Evolutionary conservation across 2,113 vertebrate genomes (phyloP), one percentile per base, ranked within the genome.

Genomic region (Calyptomena viridis): DNA sequence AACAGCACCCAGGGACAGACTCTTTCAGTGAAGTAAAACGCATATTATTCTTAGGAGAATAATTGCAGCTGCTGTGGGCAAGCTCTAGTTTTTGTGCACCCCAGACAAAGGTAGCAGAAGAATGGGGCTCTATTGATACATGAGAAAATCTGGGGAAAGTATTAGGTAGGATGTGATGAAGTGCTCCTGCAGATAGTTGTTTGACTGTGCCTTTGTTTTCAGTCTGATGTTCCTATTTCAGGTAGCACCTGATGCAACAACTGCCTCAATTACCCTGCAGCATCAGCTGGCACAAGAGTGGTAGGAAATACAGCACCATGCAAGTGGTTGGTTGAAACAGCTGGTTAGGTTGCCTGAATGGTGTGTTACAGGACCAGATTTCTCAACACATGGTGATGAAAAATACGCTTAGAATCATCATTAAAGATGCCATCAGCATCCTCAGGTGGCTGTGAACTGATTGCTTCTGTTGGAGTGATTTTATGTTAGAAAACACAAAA

Each of bases 11-110:
- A 74, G 33, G 47, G 80, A 63, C 56, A 69, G 85, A 77, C 63
- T 27, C 9, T 80, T 94, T 88, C 53, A 50, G 50, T 35, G 67
- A 46, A 66, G 28, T 74, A 77, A 42, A 87, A 77, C 67, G 35
- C 39, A 16, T 90, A 39, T 90, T 89, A 80, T 87, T 94, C 84
- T 87, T 84, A 44, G n/a, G 83, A 84, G 76, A 89, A 59, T 89
- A 90, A 59, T 59, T 84, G 59, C 76, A 81, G 50, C 68, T 90
- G 64, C 79, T 69, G 23, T 78, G 44, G 24, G 56, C 46, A 71
- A 59, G 39, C 39, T 92, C 46, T 59, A 20, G 15, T 66, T 94
- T 74, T 74, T 60, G 37, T 81, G 80, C 30, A 5, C 33, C 62
- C 30, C 59, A 60, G 55, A 74, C 44, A 71, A 55, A 77, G 71